These are phyloP conservation scores for Ophraella communa DNA, from an alignment of 2,888 invertebrate species.

Conservation along the genomic window DNA sequence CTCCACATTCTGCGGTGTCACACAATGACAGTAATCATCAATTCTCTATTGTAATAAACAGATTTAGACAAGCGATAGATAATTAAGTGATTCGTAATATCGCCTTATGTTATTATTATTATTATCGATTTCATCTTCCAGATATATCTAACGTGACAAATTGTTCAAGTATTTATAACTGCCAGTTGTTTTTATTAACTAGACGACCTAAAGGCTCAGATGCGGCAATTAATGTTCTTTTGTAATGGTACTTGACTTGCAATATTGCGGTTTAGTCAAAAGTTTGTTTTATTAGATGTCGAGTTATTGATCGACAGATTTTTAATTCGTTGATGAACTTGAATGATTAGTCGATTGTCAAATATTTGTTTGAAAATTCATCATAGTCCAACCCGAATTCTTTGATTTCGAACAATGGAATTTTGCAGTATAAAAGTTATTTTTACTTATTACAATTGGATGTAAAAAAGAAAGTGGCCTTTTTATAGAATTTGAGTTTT, in stretches of 20 bases:
- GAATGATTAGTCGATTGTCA: too few species aligned
- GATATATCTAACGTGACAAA: constrained; percentile 17
- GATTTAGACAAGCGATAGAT: constrained; percentile 16
- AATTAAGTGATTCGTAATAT: constrained; percentile 21
- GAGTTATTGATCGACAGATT: background rate
- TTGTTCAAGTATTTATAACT: constrained; percentile 17
- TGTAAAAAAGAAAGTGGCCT: too few species aligned
- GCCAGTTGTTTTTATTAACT: constrained; percentile 11
- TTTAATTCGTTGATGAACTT: too few species aligned
- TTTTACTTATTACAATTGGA: too few species aligned
- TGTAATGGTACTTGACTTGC: background rate
- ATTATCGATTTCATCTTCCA: constrained; percentile 13
- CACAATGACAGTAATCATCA: constrained; percentile 20
- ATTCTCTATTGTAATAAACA: constrained; percentile 19
- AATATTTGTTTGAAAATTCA: too few species aligned
- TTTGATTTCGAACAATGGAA: too few species aligned
- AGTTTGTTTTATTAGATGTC: background rate
- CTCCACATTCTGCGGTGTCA: constrained; percentile 7
- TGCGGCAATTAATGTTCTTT: background rate
- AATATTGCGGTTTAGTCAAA: background rate
- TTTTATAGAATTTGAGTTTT: too few species aligned
- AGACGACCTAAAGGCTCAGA: background rate
- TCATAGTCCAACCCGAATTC: too few species aligned
- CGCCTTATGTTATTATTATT: constrained; percentile 10
- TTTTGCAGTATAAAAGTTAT: too few species aligned